Evolutionary conservation across 2,797 vertebrate species (phyloP), one percentile per base, ranked within the genome.

Genomic region (Hapalemur alaotrensis): DNA sequence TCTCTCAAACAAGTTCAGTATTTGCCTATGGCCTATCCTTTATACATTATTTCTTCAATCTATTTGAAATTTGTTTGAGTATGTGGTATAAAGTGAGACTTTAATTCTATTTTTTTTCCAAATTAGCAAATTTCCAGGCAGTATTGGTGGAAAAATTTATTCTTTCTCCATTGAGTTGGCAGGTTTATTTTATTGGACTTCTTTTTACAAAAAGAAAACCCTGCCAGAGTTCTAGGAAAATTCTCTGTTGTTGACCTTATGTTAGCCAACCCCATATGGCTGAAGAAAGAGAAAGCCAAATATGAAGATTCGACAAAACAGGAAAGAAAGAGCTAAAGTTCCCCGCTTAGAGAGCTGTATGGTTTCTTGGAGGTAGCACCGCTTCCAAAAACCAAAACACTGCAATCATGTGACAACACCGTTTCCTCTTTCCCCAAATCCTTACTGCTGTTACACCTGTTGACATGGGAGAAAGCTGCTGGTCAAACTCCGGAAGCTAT

Each of bases 161-260:
- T 87, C 32, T n/a, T 80, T 93, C 28, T 79, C 35, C 23, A 70
- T 73, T 73, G 12, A n/a, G 89, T 69, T 96, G 32, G 28, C 79
- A 73, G 32, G 22, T 85, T 93, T 93, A 43, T 32, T 63, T 78
- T 82, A n/a, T 88, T 78, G 6, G 67, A 15, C 11, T 38, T 50
- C 12, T 50, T 3, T 75, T 73, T 22, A 6, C 63, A 48, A 82
- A 76, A 63, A 54, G 9, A 59, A 63, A 54, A 32, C 2, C 3
- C 8, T 63, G 23, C 57, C 38, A 84, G 43, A 59, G 30, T 91
- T 85, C 67, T 75, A 43, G 57, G 59, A 59, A 63, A 61, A 52
- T 61, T 67, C 75, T 85, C 50, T 86, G 20, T 59, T 73, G 9
- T 50, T 81, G 73, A 82, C 54, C 11, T 63, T 69, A 20, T 50